A percentile compares a stretch with the other conserved stretches of the same genome.
Conservation (phyloP, 2,888 invertebrate species). For the Eledona agricola region DNA sequence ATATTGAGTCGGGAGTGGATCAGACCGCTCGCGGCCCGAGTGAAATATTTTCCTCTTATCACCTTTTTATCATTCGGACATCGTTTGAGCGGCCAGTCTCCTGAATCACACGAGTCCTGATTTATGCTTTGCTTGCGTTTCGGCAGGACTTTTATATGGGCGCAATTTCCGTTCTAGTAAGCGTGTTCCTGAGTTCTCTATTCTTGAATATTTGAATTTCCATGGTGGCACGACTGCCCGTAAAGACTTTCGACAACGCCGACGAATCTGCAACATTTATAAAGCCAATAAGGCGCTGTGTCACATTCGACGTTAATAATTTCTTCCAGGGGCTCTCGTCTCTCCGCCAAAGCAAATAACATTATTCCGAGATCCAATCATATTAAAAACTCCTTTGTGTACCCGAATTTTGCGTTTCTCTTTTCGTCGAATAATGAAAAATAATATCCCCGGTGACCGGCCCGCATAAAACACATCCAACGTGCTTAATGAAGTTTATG, state of each 20-base stretch:
- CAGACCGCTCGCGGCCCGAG: conserved; percentile 28
- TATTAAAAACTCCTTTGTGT: conserved; percentile 8
- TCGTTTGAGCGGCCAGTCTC: conserved; percentile 46
- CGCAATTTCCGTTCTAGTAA: conserved; percentile 50
- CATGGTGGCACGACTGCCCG: conserved; percentile 30
- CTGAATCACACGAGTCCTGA: conserved; percentile 45
- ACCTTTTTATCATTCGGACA: conserved; percentile 51
- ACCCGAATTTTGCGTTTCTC: neutral
- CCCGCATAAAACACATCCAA: conserved; percentile 4
- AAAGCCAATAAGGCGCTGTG: conserved; percentile 29
- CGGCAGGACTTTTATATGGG: conserved; percentile 50
- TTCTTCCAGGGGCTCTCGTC: conserved; percentile 12
- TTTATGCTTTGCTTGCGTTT: conserved; percentile 52
- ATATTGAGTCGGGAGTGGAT: conserved; percentile 18
- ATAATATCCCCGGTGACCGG: conserved; percentile 4
- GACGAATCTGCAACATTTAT: conserved; percentile 33
- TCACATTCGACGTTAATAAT: conserved; percentile 28
- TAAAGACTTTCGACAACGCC: conserved; percentile 25
- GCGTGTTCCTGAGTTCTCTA: conserved; percentile 44
- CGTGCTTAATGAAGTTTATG: conserved; percentile 7
- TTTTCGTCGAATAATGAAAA: conserved; percentile 1
- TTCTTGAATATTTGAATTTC: conserved; percentile 47
- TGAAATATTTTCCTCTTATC: conserved; percentile 50
- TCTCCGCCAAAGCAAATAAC: too few species aligned
- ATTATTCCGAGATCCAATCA: too few species aligned